Conservation (phyloP, 2,113 vertebrate genomes). For the Quiscalus mexicanus region DNA sequence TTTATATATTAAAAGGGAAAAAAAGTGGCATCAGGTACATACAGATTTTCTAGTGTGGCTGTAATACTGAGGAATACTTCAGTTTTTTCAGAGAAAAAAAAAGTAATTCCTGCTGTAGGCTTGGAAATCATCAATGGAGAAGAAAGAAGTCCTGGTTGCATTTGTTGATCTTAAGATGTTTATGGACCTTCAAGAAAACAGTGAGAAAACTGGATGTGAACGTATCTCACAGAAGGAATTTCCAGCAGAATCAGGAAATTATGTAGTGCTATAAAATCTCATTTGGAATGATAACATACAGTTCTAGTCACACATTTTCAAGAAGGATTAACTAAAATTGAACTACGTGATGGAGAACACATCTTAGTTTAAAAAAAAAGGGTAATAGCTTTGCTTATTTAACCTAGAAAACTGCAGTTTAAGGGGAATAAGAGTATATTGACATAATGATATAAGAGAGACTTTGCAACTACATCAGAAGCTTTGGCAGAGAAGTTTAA, state of each 20-base stretch:
- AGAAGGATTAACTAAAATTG: neutral
- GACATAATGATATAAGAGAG: neutral
- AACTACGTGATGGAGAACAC: neutral
- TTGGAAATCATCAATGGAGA: neutral
- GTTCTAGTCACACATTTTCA: neutral
- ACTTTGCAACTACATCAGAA: neutral
- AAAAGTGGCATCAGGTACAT: neutral
- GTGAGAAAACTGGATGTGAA: neutral
- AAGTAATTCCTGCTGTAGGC: neutral
- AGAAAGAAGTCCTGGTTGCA: neutral
- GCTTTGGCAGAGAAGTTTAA: neutral
- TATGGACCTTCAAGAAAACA: neutral
- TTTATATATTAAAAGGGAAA: neutral
- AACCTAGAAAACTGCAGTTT: neutral
- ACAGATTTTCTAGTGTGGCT: neutral
- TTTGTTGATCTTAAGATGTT: neutral
- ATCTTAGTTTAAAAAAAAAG: neutral
- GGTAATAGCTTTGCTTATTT: neutral
- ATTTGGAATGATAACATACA: neutral
- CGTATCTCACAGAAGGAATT: neutral
- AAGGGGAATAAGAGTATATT: neutral
- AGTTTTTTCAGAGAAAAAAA: neutral
- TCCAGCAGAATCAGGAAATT: neutral
- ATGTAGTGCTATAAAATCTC: neutral
- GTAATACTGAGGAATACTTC: neutral